Conservation (phyloP, 2,797 vertebrate species). For the Sphaeramia orbicularis region DNA sequence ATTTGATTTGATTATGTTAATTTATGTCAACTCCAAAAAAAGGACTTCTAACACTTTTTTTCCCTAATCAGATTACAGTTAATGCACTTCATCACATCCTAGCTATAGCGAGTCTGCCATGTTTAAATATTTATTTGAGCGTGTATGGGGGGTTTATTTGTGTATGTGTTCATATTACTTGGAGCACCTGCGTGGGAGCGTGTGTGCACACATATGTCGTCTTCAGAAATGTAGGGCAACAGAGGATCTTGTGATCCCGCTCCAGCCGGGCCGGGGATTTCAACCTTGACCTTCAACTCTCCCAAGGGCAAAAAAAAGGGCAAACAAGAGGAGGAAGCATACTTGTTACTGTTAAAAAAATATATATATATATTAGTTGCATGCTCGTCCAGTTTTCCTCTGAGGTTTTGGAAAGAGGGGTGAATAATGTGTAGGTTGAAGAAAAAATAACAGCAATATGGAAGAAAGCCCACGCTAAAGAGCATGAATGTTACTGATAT, state of each 20-base stretch:
- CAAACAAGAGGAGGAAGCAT: not conserved
- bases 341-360: not conserved
- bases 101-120: conserved; percentile 6
- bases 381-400: conserved; percentile 5
- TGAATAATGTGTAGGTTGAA: conserved; percentile 55
- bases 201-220: conserved; percentile 44
- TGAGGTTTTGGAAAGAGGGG: conserved; percentile 16
- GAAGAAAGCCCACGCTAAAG: conserved; percentile 40
- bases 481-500: conserved; percentile 37
- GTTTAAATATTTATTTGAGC: conserved; percentile 30
- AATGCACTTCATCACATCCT: conserved; percentile 32
- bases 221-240: conserved; percentile 50
- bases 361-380: not conserved
- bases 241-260: conserved; percentile 46
- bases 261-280: conserved; percentile 48
- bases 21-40: conserved; percentile 58
- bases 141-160: conserved; percentile 6
- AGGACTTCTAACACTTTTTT: conserved; percentile 69
- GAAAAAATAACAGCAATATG: conserved; percentile 36
- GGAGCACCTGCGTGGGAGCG: conserved; percentile 47
- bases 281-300: conserved; percentile 63
- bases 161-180: conserved; percentile 2
- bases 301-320: conserved; percentile 27
- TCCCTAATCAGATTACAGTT: conserved; percentile 48
- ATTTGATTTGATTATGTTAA: conserved; percentile 74